phyloP scores from a whole-genome alignment of 2,888 invertebrate species.

The Hirtodrosophila alboralis region DNA sequence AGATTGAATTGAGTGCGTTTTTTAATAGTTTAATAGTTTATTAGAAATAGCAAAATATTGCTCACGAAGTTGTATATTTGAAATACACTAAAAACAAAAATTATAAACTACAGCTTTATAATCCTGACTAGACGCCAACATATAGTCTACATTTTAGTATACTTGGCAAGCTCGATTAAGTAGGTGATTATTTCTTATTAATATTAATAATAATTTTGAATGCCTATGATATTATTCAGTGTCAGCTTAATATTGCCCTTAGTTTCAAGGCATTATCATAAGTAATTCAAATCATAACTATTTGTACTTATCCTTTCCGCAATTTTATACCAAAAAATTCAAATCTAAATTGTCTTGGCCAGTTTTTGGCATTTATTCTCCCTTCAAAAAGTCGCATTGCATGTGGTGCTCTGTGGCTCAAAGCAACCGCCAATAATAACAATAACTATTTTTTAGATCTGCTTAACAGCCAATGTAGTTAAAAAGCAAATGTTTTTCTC shows the following conservation, averaged over 20 bases:
- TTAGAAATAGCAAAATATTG: too few relatives aligned
- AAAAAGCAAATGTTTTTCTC: conserved; percentile 73
- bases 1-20: too few relatives aligned
- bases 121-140: too few relatives aligned
- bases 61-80: too few relatives aligned
- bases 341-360: conserved; percentile 41
- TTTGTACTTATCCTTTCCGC: conserved; percentile 54
- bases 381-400: conserved; percentile 18
- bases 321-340: conserved; percentile 25
- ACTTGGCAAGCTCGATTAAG: too few relatives aligned
- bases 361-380: conserved; percentile 12
- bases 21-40: too few relatives aligned
- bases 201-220: too few relatives aligned
- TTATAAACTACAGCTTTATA: too few relatives aligned
- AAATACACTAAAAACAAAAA: too few relatives aligned
- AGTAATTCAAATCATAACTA: conserved; percentile 33
- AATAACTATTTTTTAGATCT: conserved; percentile 74
- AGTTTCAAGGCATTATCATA: conserved; percentile 45
- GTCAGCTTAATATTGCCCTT: conserved; percentile 2
- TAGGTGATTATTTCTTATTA: too few relatives aligned
- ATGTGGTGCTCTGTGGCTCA: conserved; percentile 43
- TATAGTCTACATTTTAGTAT: too few relatives aligned
- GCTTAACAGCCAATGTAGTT: conserved; percentile 78
- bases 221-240: too few relatives aligned
- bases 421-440: conserved; percentile 71